Evolutionary conservation across 1,140 invertebrate genomes (phyloP), one percentile per base, ranked within the genome.

Genomic region (Platyscapa corneri): DNA sequence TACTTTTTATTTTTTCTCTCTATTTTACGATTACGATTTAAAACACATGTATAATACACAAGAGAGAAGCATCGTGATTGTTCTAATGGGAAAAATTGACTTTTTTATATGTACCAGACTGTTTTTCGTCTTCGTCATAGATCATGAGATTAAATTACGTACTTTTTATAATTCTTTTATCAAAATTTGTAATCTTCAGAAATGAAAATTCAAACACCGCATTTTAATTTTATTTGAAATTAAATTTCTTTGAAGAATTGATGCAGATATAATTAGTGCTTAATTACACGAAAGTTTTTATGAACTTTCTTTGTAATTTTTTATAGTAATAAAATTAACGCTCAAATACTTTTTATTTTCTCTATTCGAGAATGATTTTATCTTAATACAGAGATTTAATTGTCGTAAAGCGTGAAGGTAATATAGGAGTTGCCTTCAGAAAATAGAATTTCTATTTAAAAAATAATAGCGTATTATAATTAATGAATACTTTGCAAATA

Each of bases 51-150:
- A 42, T 53, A 72, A 34, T 34, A 34, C 34, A 34, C 34, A 20
- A 60, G 16, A 30, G 49, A 84, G 30, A 46, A 46, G 34, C 72
- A 46, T 32, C 46, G 27, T 32, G 18, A 39, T 46, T 34, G 53
- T 32, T 53, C 46, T 83, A 83, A 65, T 76, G 53, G 37, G 37
- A 30, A 42, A n/a, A 42, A 1, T 60, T 78, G 30, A 78, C 34
- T 75, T 74, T 56, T 83, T 72, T 76, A 10, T 37, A 60, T 76
- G 30, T 53, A 34, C 16, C 39, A 78, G 49, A 76, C n/a, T 80
- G 27, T 80, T 42, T 56, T 79, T 67, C 56, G 16, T 37, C 81
- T 0, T 46, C 23, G 20, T 75, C 42, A 39, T 42, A 65, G 12
- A 20, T 2, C 6, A 42, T 10, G 37, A 74, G 30, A 74, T 42